These are phyloP conservation scores for Paradoxurus hermaphroditus DNA, from an alignment of 2,113 vertebrate genomes.

Conservation along the genomic window DNA sequence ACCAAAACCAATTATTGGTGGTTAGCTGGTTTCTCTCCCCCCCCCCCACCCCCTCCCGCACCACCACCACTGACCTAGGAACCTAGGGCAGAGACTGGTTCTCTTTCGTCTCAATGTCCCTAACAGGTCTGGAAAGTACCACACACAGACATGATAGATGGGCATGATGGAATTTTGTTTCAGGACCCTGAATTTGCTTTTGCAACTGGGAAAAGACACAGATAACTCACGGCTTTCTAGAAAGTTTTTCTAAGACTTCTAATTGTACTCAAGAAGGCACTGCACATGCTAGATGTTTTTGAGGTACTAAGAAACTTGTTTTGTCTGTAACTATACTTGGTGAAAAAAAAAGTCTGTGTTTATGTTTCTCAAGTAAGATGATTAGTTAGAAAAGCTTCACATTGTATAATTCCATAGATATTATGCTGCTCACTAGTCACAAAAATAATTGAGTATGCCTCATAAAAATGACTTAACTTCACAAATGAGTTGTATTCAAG, in stretches of 20 bases:
- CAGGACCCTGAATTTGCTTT: not conserved
- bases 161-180: not conserved
- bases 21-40: not conserved
- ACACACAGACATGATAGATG: not conserved
- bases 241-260: not conserved
- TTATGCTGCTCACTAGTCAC: slow-evolving; percentile 42
- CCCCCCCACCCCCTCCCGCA: not conserved
- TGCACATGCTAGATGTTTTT: not conserved
- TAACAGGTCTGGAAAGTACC: not conserved
- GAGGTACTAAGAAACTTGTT: slow-evolving; percentile 46
- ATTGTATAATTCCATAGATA: slow-evolving; percentile 59
- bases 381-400: slow-evolving; percentile 49
- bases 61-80: not conserved
- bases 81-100: not conserved
- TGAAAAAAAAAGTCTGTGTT: not conserved
- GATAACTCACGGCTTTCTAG: not conserved
- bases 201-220: not conserved
- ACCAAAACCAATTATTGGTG: too few relatives aligned
- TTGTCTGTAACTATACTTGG: not conserved
- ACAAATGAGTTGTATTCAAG: slow-evolving; percentile 59
- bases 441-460: slow-evolving; percentile 61
- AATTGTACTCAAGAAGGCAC: too few relatives aligned
- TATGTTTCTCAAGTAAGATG: slow-evolving; percentile 57
- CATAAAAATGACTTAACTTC: slow-evolving; percentile 70
- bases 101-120: not conserved